phyloP scores from a whole-genome alignment of 2,888 invertebrate genomes.

The Orthosia cruda region DNA sequence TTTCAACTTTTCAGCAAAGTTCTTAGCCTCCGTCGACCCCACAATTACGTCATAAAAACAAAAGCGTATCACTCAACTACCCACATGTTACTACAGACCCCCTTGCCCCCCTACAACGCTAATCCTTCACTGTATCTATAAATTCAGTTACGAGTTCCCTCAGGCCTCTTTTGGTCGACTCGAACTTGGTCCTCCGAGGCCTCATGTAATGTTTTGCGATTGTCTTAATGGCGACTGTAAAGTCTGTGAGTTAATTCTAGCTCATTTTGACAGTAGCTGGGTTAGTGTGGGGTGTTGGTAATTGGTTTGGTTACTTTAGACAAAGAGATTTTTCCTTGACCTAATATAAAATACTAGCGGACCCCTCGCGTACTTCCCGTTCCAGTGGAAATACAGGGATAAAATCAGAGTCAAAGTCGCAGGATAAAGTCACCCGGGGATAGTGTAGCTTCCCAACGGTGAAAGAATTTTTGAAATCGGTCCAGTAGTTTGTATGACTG shows the following conservation, averaged over 20 bases:
- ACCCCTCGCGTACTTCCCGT: too few relatives aligned
- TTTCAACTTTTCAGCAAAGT: constrained; percentile 30
- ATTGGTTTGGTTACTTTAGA: neutral
- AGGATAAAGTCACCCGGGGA: too few relatives aligned
- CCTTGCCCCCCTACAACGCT: neutral
- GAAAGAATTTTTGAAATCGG: too few relatives aligned
- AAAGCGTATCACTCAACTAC: constrained; percentile 40
- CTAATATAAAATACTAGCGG: too few relatives aligned
- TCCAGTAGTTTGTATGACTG: too few relatives aligned
- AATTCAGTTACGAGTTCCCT: constrained; percentile 54
- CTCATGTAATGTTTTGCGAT: constrained; percentile 21
- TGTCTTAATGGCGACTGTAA: constrained; percentile 14
- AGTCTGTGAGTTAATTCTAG: neutral
- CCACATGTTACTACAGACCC: neutral
- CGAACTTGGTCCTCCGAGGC: constrained; percentile 29
- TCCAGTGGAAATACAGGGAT: too few relatives aligned
- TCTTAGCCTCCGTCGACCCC: neutral
- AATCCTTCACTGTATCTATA: constrained; percentile 57
- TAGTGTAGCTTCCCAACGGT: too few relatives aligned
- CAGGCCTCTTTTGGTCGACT: constrained; percentile 30
- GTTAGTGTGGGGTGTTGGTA: neutral
- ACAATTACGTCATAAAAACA: constrained; percentile 43
- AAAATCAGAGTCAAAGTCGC: too few relatives aligned
- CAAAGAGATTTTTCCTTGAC: neutral
- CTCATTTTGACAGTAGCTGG: neutral